Conservation (phyloP, 2,797 vertebrate genomes). For the Triplophysa bombifrons region DNA sequence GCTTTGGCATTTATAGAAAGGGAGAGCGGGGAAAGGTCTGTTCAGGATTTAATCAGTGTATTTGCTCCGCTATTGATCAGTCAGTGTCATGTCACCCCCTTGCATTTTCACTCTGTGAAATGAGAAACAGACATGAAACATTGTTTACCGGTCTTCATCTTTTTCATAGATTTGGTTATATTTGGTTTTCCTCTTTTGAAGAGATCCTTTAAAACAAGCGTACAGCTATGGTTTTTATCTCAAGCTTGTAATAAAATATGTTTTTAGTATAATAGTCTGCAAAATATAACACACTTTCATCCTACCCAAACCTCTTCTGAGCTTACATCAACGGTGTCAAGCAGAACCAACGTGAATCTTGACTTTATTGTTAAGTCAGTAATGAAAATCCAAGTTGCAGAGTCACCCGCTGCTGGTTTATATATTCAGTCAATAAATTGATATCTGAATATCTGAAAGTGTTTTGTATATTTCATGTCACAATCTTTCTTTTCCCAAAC, state of each 20-base stretch:
- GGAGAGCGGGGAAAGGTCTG: slow-evolving; percentile 9
- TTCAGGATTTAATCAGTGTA: slow-evolving; percentile 53
- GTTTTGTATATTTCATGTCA: slow-evolving; percentile 15
- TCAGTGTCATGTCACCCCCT: slow-evolving; percentile 39
- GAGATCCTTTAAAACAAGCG: neutral
- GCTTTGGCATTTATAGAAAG: slow-evolving; percentile 40
- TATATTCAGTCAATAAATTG: slow-evolving; percentile 8
- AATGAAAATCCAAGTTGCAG: slow-evolving; percentile 20
- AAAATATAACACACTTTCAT: slow-evolving; percentile 8
- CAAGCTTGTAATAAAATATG: neutral
- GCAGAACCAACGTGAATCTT: neutral
- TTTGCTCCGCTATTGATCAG: slow-evolving; percentile 55
- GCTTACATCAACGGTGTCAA: neutral
- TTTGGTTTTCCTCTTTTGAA: neutral
- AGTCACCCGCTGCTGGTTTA: slow-evolving; percentile 12
- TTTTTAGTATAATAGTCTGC: neutral
- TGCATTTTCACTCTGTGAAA: slow-evolving; percentile 44
- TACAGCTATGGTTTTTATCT: neutral
- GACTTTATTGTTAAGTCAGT: slow-evolving; percentile 14
- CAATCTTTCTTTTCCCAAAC: slow-evolving; percentile 4
- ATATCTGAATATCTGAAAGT: neutral
- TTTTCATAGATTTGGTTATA: neutral
- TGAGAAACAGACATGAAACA: slow-evolving; percentile 31
- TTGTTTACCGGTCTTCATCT: slow-evolving; percentile 1
- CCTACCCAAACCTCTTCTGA: neutral